Conservation (phyloP, 2,113 vertebrate genomes). For the Crotophaga sulcirostris region DNA sequence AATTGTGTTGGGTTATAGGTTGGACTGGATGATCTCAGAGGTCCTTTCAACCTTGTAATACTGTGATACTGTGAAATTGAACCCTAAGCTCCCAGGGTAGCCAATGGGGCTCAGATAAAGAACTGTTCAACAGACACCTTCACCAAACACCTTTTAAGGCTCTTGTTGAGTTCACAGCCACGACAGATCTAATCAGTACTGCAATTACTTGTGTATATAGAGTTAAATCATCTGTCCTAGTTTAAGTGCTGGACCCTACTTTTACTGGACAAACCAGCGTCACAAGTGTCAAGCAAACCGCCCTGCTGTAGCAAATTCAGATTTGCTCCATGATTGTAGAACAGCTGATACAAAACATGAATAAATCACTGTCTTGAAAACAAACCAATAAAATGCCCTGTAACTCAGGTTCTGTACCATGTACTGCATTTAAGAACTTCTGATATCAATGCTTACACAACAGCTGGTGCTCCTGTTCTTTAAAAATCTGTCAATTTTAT, state of each 20-base stretch:
- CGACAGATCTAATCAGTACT: neutral
- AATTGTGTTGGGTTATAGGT: no score
- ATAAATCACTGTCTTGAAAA: neutral
- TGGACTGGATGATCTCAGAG: no score
- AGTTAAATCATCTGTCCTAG: neutral
- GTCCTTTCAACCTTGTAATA: no score
- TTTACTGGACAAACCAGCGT: neutral
- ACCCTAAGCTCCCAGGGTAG: fast-evolving
- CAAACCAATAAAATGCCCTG: neutral
- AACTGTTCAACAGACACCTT: neutral
- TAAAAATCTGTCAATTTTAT: neutral
- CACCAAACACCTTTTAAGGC: neutral
- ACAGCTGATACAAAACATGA: neutral
- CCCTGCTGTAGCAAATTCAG: neutral
- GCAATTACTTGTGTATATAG: neutral
- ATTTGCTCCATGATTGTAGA: neutral
- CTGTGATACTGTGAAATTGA: no score
- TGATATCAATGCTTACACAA: neutral
- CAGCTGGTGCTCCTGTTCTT: neutral
- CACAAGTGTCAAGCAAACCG: neutral
- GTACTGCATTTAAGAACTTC: neutral
- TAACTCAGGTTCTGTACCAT: neutral
- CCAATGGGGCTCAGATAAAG: neutral
- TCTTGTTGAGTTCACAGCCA: neutral
- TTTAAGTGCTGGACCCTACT: neutral